Evolutionary conservation across 2,113 vertebrate genomes (phyloP).

Genomic region (Recurvirostra avosetta): DNA sequence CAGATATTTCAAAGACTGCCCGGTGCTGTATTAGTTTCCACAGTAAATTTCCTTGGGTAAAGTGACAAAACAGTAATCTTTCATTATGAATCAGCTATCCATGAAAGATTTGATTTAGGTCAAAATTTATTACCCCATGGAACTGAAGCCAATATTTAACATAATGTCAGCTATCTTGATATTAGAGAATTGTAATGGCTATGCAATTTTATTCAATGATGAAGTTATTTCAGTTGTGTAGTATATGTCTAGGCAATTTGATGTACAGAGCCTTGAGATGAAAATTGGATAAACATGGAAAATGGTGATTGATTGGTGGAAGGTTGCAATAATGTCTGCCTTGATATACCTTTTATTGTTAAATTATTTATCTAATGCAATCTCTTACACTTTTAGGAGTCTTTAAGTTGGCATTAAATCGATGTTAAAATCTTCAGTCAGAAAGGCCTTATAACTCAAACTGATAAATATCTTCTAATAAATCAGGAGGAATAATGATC

Average conservation of each 20-base stretch:
- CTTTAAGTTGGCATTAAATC: conserved; percentile 72
- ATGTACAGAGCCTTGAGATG: conserved; percentile 55
- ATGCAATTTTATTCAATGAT: conserved; percentile 70
- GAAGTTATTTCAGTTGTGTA: conserved; percentile 74
- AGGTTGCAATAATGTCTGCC: conserved; percentile 36
- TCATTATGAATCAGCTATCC: conserved; percentile 74
- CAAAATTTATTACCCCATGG: conserved; percentile 71
- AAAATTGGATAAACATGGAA: conserved; percentile 72
- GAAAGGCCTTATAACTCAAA: conserved; percentile 43
- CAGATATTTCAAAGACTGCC: not conserved
- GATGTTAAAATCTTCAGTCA: conserved; percentile 52
- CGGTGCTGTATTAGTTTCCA: not conserved
- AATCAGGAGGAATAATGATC: conserved; percentile 45
- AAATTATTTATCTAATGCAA: conserved; percentile 77
- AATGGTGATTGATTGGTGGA: conserved; percentile 73
- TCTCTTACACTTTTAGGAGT: conserved; percentile 55
- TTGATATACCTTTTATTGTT: conserved; percentile 74
- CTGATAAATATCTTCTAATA: conserved; percentile 58
- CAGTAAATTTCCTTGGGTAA: conserved; percentile 63
- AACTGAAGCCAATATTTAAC: conserved; percentile 75
- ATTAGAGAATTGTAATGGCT: conserved; percentile 70
- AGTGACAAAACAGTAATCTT: conserved; percentile 73
- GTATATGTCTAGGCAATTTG: conserved; percentile 60
- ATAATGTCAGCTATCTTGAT: conserved; percentile 66
- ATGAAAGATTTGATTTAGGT: conserved; percentile 75